A percentile compares a stretch with the other conserved stretches of the same genome.
Evolutionary conservation across 2,113 vertebrate genomes (phyloP).

Genomic region (Sclerurus mexicanus): DNA sequence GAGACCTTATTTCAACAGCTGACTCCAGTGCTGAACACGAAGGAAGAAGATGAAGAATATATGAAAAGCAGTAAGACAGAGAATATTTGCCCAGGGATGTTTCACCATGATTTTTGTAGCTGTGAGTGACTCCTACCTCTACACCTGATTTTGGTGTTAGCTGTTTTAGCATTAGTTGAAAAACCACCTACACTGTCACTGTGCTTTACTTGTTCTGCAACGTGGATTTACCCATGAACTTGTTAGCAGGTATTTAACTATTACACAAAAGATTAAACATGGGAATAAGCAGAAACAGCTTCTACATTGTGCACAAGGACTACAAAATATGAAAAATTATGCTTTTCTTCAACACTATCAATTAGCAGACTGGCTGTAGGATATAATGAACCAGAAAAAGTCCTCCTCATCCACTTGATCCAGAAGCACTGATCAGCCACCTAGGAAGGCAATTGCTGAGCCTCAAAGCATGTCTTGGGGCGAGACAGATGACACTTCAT

Average conservation of each 20-base stretch:
- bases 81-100: not conserved
- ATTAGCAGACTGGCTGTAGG: not conserved
- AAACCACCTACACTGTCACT: not conserved
- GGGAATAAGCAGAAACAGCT: not conserved
- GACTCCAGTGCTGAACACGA: not conserved
- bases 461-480: not conserved
- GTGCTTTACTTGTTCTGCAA: not conserved
- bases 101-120: not conserved
- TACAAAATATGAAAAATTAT: not conserved
- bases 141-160: not conserved
- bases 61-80: not conserved
- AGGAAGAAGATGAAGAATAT: not conserved
- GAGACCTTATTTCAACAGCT: conserved; percentile 15
- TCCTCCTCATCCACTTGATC: not conserved
- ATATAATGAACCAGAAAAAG: not conserved
- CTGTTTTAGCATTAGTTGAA: not conserved
- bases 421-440: not conserved
- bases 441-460: not conserved
- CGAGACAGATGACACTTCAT: not conserved
- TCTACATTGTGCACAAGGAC: not conserved
- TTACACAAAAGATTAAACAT: not conserved
- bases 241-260: not conserved
- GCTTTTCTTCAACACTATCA: not conserved
- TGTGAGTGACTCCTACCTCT: not conserved
- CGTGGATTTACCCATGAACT: not conserved